phyloP scores from a whole-genome alignment of 2,113 vertebrate species.

The Myiagra hebetior region DNA sequence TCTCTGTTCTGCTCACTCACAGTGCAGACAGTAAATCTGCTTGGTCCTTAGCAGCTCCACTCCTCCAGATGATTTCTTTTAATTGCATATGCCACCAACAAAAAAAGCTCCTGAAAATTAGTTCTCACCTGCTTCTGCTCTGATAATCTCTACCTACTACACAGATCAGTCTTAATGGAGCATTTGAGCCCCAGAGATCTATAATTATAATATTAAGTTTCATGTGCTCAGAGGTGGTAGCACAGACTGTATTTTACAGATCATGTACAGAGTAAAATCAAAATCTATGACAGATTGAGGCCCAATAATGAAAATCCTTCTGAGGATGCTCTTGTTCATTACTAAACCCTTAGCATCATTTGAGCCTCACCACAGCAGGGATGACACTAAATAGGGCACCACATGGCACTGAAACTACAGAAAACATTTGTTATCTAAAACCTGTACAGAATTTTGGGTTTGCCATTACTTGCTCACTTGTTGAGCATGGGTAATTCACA shows the following conservation, averaged over 20 bases:
- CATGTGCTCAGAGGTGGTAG: constrained; percentile 51
- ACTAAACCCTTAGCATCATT: not conserved
- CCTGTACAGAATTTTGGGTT: not conserved
- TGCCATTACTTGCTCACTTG: not conserved
- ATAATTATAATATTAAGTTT: constrained; percentile 79
- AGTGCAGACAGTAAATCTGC: not conserved
- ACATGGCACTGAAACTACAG: not conserved
- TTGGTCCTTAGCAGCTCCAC: not conserved
- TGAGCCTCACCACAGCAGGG: not conserved
- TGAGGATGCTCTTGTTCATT: constrained; percentile 38
- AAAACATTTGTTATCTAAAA: not conserved
- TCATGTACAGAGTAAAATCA: constrained; percentile 42
- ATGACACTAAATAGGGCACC: not conserved
- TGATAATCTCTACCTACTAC: constrained; percentile 61
- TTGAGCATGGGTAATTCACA: not conserved
- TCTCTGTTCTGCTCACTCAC: not conserved
- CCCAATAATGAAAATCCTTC: constrained; percentile 38
- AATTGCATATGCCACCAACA: not conserved
- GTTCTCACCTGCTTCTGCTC: constrained; percentile 75
- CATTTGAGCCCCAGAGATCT: constrained; percentile 71
- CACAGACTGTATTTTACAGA: constrained; percentile 63
- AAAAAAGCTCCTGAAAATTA: constrained; percentile 49
- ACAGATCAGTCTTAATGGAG: constrained; percentile 73
- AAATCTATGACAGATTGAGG: constrained; percentile 65
- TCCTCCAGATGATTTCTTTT: constrained; percentile 10